These are phyloP conservation scores for Anhinga anhinga DNA, from an alignment of 2,113 vertebrate species.

Conservation along the genomic window DNA sequence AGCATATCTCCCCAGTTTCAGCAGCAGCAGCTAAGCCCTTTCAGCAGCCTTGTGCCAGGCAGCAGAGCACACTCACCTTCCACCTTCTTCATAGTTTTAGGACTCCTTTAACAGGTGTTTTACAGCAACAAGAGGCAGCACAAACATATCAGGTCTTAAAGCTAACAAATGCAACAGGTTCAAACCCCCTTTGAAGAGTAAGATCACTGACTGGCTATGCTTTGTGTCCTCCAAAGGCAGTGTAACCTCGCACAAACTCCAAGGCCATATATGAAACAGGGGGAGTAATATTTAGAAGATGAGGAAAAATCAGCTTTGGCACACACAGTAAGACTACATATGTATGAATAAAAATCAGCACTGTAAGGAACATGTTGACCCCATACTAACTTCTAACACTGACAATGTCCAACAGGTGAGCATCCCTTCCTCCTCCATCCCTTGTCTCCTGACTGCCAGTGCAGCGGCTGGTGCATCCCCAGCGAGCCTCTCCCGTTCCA, in stretches of 20 bases:
- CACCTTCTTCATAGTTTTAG: background rate
- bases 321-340: background rate
- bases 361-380: background rate
- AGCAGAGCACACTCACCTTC: background rate
- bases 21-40: background rate
- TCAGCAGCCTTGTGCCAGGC: background rate
- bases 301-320: background rate
- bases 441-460: background rate
- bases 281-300: background rate
- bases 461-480: background rate
- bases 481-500: fast-evolving
- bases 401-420: background rate
- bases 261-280: background rate
- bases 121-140: background rate
- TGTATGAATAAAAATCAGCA: background rate
- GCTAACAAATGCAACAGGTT: background rate
- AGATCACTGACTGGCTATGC: background rate
- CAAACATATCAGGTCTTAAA: background rate
- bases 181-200: background rate
- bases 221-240: background rate
- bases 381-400: background rate
- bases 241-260: background rate
- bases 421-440: background rate
- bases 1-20: background rate
- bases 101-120: background rate